Evolutionary conservation across 2,113 vertebrate species (phyloP).

Genomic region (Poicephalus gulielmi): DNA sequence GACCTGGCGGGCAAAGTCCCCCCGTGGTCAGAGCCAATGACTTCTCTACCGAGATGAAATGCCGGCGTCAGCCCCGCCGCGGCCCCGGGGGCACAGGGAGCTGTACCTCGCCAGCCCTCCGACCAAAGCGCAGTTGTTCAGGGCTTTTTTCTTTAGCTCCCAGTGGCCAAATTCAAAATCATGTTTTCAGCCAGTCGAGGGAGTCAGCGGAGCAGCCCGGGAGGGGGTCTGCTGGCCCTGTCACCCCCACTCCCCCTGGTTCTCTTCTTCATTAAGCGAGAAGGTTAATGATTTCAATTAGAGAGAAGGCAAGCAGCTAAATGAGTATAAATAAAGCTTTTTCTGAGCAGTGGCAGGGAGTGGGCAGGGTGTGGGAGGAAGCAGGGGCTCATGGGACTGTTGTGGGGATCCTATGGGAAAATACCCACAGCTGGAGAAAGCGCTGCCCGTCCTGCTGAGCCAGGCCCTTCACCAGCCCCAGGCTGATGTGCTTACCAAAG

Average conservation of each 20-base stretch:
- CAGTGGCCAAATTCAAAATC: slow-evolving; percentile 36
- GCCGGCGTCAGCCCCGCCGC: slow-evolving; percentile 73
- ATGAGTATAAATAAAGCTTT: slow-evolving; percentile 63
- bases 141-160: neutral
- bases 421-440: neutral
- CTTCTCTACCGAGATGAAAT: slow-evolving; percentile 82
- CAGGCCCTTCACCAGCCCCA: rapidly evolving
- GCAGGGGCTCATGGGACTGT: rapidly evolving
- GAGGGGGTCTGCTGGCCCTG: neutral
- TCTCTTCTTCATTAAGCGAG: slow-evolving; percentile 65
- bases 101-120: slow-evolving; percentile 45
- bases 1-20: slow-evolving; percentile 74
- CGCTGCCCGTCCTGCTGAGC: rapidly evolving
- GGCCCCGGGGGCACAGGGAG: slow-evolving; percentile 68
- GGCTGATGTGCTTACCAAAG: neutral
- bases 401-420: neutral
- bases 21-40: slow-evolving; percentile 81
- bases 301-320: slow-evolving; percentile 55
- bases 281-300: slow-evolving; percentile 73
- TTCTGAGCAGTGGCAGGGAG: neutral
- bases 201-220: neutral
- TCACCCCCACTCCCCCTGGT: neutral
- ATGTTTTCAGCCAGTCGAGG: neutral
- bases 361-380: neutral
- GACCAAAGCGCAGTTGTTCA: neutral